A percentile compares a stretch with the other conserved stretches of the same genome.
Evolutionary conservation across 2,888 invertebrate species (phyloP).

Genomic region (Altica lythri): DNA sequence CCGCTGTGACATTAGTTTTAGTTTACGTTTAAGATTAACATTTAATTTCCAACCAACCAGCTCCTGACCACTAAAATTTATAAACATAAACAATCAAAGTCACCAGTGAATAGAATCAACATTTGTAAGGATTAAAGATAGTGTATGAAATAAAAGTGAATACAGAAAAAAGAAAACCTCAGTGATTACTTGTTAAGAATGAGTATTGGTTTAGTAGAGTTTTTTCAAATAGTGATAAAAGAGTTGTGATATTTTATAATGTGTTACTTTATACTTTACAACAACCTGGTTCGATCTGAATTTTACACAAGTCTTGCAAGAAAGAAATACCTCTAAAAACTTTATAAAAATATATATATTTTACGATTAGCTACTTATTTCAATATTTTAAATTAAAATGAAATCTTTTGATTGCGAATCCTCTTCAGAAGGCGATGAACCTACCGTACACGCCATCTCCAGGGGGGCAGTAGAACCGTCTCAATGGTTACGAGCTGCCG

Average conservation of each 20-base stretch:
- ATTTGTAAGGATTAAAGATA: no score
- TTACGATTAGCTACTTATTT: no score
- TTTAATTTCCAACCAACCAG: no score
- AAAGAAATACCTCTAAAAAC: no score
- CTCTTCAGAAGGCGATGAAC: slow-evolving; percentile 56
- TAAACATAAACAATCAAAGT: background rate
- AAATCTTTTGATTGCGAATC: slow-evolving; percentile 58
- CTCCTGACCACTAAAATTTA: no score
- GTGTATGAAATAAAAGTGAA: background rate
- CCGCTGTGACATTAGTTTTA: slow-evolving; percentile 41
- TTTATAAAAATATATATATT: background rate
- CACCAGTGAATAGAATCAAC: background rate
- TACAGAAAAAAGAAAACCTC: no score
- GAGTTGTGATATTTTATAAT: slow-evolving; percentile 9
- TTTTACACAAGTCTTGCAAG: no score
- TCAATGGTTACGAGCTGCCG: slow-evolving; percentile 55
- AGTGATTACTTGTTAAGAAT: no score
- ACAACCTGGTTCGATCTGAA: no score
- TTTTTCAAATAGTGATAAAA: slow-evolving; percentile 5
- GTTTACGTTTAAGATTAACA: slow-evolving; percentile 41
- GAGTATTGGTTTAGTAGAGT: no score
- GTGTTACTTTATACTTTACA: slow-evolving; percentile 8
- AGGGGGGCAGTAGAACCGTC: slow-evolving; percentile 52
- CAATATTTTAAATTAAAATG: no score
- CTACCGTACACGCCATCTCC: slow-evolving; percentile 55